Base-by-base conservation (phyloP, 2,113 vertebrate genomes). In the Centropus unirufus region DNA sequence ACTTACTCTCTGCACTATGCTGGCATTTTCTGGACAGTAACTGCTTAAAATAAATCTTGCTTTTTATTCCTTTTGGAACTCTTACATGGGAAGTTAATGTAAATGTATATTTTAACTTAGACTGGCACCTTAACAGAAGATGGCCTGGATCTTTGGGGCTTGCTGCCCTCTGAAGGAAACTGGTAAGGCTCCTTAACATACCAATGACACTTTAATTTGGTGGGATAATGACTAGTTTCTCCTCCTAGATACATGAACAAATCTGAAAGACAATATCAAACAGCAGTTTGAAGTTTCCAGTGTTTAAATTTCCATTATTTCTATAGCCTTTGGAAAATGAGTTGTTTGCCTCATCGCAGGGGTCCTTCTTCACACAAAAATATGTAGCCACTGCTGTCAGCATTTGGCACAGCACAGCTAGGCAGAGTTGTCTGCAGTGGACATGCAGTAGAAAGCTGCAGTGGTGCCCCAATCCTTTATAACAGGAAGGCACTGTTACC, bases 111-210 rank as follows among this genome's bases (percentile, higher is more conserved):
- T 97, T 97, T 91, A 92, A 96, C 89, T 73, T 95, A 98, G 98
- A 98, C 98, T 88, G 98, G 98, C 73, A 98, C 98, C 85, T 97
- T 98, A 89, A 98, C 98, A 29, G 98, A 97, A 84, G 98, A 98
- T 52, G 98, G 98, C 68, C 91, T 98, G 97, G 98, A 98, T 93
- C 95, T 98, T 59, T 98, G 98, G 98, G 98, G 98, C 61, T 91
- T 98, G 21, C 69, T 98, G 44, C 96, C 98, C 52, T 97, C 95
- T n/a, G 86, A 97, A 84, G 94, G 91, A 89, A 97, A 87, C 34
- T 84, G 97, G 98, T 98, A 95, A 97, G 97, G 61, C 55, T 83
- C 26, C 63, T 72, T 69, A 42, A 49, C 26, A 49, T 6, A 13
- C 40, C 42, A 15, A 23, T 61, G 15, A 15, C 52, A 39, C 42